Percentiles rank a stretch among this genome's conserved stretches.
These are phyloP conservation scores for Philypnodon macrostomus DNA, from an alignment of 2,797 vertebrate genomes.

Conservation along the genomic window DNA sequence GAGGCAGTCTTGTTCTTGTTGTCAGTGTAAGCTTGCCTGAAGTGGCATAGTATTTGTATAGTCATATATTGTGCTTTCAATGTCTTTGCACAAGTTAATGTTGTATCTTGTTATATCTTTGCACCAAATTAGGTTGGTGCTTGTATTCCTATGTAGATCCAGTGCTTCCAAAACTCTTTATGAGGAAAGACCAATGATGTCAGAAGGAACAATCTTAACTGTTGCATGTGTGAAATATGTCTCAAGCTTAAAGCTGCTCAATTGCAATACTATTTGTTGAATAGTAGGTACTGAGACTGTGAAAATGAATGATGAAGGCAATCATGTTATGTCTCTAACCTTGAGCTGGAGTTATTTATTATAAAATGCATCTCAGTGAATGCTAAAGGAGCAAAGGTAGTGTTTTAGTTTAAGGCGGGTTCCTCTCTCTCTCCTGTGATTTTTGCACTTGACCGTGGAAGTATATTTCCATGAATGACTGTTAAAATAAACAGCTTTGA, in stretches of 20 bases:
- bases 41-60: conserved; percentile 29
- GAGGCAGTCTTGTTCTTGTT: conserved; percentile 13
- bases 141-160: conserved; percentile 55
- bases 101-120: conserved; percentile 44
- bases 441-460: conserved; percentile 78
- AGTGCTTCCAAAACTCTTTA: conserved; percentile 66
- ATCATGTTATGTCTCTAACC: conserved; percentile 61
- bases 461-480: conserved; percentile 77
- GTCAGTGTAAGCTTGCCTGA: conserved; percentile 37
- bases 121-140: conserved; percentile 60
- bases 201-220: conserved; percentile 13
- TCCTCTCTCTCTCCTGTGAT: conserved; percentile 43
- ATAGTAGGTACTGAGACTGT: conserved; percentile 66
- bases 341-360: conserved; percentile 74
- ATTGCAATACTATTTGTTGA: conserved; percentile 63
- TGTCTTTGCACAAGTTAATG: conserved; percentile 64
- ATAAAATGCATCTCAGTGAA: conserved; percentile 60
- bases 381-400: conserved; percentile 44
- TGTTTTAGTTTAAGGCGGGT: conserved; percentile 40
- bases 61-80: conserved; percentile 37
- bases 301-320: conserved; percentile 73
- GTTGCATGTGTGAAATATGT: conserved; percentile 54
- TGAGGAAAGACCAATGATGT: conserved; percentile 26
- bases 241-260: conserved; percentile 52
- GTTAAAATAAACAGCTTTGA: conserved; percentile 70